phyloP scores from a whole-genome alignment of 2,797 vertebrate genomes.

The Girardinus metallicus region DNA sequence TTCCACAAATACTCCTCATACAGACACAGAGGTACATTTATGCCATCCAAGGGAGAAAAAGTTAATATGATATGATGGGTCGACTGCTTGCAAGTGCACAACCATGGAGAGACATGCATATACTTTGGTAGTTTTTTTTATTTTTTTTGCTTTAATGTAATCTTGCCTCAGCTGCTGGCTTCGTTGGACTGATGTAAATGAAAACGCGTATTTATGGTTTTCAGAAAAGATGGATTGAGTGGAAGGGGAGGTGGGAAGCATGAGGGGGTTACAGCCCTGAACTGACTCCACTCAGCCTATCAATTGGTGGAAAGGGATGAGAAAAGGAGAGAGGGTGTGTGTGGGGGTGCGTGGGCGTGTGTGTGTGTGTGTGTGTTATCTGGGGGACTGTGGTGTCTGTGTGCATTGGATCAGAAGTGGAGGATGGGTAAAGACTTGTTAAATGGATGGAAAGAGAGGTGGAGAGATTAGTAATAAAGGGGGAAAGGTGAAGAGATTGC shows the following conservation, averaged over 20 bases:
- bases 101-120: conserved; percentile 8
- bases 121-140: conserved; percentile 47
- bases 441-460: conserved; percentile 32
- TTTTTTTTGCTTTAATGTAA: conserved; percentile 71
- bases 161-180: conserved; percentile 71
- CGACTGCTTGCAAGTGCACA: conserved; percentile 37
- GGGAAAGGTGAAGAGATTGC: conserved; percentile 27
- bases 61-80: conserved; percentile 43
- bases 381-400: background rate
- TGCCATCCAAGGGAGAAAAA: conserved; percentile 13
- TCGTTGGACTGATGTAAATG: conserved; percentile 78
- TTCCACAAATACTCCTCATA: conserved; percentile 5
- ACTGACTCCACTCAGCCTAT: conserved; percentile 43
- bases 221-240: conserved; percentile 59
- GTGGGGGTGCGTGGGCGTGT: background rate
- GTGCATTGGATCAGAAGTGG: conserved; percentile 38
- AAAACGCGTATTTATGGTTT: conserved; percentile 79
- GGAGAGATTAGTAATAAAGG: conserved; percentile 32
- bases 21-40: conserved; percentile 1
- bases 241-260: conserved; percentile 20
- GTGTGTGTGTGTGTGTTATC: background rate
- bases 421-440: conserved; percentile 46
- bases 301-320: conserved; percentile 12
- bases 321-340: conserved; percentile 15
- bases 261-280: conserved; percentile 61